phyloP scores from a whole-genome alignment of 2,797 vertebrate genomes.

The Dicrostonyx torquatus region DNA sequence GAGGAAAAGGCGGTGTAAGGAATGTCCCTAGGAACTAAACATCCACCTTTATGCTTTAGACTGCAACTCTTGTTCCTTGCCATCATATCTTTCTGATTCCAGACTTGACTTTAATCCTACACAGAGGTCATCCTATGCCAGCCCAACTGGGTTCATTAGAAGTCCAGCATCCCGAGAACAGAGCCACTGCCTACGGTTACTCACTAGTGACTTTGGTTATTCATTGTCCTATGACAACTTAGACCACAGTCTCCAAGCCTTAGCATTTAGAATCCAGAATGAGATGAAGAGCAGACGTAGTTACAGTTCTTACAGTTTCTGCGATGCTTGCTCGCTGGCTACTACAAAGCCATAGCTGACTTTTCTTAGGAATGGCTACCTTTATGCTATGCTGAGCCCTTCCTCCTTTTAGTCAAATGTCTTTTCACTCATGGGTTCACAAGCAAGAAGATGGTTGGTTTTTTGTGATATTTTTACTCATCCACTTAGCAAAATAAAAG shows the following conservation, averaged over 20 bases:
- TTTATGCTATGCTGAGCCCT: neutral
- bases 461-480: neutral
- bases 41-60: neutral
- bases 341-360: neutral
- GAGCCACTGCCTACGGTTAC: neutral
- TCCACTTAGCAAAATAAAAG: slow-evolving; percentile 30
- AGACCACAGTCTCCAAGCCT: neutral
- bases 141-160: neutral
- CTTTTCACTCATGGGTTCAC: slow-evolving; percentile 34
- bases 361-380: neutral
- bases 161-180: neutral
- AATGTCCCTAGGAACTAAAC: neutral
- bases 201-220: neutral
- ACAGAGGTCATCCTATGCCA: neutral
- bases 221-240: neutral
- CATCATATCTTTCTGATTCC: neutral
- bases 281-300: neutral
- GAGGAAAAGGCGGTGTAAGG: neutral
- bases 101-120: neutral
- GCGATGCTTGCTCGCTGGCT: neutral
- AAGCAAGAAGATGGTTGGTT: neutral
- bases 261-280: neutral
- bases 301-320: neutral
- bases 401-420: neutral
- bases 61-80: slow-evolving; percentile 3